These are phyloP conservation scores for Heterodera filipjevi DNA, from an alignment of 2,888 invertebrate species.

Conservation along the genomic window DNA sequence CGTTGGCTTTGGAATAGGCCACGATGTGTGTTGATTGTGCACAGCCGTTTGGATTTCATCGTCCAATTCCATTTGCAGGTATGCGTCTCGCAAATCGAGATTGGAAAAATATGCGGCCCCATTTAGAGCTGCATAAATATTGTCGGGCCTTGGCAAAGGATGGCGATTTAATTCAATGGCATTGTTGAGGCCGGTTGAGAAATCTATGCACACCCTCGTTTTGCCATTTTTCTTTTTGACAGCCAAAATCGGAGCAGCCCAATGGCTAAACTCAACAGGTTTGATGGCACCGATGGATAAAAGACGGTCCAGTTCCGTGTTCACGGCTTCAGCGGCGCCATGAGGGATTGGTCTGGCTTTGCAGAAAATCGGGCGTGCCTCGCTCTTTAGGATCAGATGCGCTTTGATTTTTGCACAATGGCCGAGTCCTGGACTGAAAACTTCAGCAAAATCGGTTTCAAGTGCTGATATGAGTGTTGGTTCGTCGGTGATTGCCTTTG, in stretches of 20 bases:
- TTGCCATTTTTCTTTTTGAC: conserved; percentile 43
- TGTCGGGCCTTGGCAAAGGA: conserved; percentile 49
- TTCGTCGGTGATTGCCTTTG: not conserved
- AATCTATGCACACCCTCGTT: conserved; percentile 46
- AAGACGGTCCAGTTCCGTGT: conserved; percentile 46
- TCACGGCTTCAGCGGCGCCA: conserved; percentile 33
- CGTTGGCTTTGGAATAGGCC: conserved; percentile 49
- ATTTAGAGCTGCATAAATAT: conserved; percentile 42
- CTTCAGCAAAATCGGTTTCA: conserved; percentile 4
- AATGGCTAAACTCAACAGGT: conserved; percentile 36
- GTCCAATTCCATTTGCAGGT: conserved; percentile 45
- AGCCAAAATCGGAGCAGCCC: conserved; percentile 49
- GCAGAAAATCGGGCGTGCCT: conserved; percentile 39
- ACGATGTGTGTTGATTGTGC: conserved; percentile 46
- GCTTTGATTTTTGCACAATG: conserved; percentile 36
- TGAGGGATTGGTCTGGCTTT: conserved; percentile 43
- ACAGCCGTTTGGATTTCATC: conserved; percentile 38
- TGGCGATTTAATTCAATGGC: conserved; percentile 41
- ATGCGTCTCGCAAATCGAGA: conserved; percentile 50
- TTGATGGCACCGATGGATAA: conserved; percentile 35
- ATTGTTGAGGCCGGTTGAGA: conserved; percentile 42
- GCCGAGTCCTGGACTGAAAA: conserved; percentile 31
- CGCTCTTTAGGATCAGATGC: conserved; percentile 38
- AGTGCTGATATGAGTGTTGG: not conserved
- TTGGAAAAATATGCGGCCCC: conserved; percentile 43